phyloP scores from a whole-genome alignment of 2,888 invertebrate species.

The Boloria selene region DNA sequence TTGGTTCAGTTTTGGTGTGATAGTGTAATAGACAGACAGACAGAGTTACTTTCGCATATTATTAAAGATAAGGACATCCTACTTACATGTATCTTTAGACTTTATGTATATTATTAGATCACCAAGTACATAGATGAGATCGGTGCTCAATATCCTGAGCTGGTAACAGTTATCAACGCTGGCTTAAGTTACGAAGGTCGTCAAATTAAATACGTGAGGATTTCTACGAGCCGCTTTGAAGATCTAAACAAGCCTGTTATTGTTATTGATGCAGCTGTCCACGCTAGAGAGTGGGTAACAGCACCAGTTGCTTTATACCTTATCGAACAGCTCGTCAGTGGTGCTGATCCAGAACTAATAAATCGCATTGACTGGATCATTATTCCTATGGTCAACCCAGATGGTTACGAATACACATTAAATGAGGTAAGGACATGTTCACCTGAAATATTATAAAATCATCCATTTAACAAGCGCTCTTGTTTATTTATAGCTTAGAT shows the following conservation, averaged over 20 bases:
- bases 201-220: constrained; percentile 82
- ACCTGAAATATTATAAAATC: too few relatives aligned
- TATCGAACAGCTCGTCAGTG: constrained; percentile 84
- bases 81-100: neutral
- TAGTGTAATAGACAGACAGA: too few relatives aligned
- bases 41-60: too few relatives aligned
- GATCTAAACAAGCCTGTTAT: constrained; percentile 80
- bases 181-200: constrained; percentile 83
- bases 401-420: constrained; percentile 87
- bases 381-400: constrained; percentile 86
- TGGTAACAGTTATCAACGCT: constrained; percentile 79
- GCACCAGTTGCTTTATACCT: constrained; percentile 86
- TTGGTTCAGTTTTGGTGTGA: too few relatives aligned
- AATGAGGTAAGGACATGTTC: constrained; percentile 70
- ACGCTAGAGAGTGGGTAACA: constrained; percentile 89
- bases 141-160: constrained; percentile 67
- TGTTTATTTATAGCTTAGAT: constrained; percentile 5
- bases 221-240: constrained; percentile 78
- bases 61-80: too few relatives aligned
- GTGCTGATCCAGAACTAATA: constrained; percentile 75
- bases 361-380: constrained; percentile 85
- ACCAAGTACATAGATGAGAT: constrained; percentile 72
- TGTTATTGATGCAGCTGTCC: constrained; percentile 84
- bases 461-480: too few relatives aligned
- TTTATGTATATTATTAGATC: constrained; percentile 76